A percentile compares a stretch with the other conserved stretches of the same genome.
Conservation (phyloP, 2,797 vertebrate species). For the Spheniscus humboldti region DNA sequence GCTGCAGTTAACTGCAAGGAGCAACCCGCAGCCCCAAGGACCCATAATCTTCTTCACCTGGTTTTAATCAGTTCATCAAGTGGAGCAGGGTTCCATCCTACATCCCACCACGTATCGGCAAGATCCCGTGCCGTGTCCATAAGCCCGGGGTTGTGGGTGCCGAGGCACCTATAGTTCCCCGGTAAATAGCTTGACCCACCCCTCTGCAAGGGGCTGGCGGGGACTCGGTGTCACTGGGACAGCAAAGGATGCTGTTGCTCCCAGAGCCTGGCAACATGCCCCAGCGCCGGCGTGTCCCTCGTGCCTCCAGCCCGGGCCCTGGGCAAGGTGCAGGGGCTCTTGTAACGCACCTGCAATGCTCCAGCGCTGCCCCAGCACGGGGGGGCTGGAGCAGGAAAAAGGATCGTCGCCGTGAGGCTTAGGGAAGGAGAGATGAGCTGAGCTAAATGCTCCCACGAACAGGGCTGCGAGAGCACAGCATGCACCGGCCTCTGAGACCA, state of each 20-base stretch:
- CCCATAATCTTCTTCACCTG: not conserved
- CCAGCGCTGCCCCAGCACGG: not conserved
- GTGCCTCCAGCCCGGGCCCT: not conserved
- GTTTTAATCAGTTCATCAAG: not conserved
- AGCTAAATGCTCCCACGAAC: not conserved
- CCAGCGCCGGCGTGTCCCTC: fast-evolving
- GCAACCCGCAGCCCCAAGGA: not conserved
- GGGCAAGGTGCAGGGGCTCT: not conserved
- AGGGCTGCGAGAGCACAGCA: not conserved
- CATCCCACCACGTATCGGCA: fast-evolving
- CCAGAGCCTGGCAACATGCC: fast-evolving
- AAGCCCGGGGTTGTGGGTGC: not conserved
- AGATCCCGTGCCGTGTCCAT: fast-evolving
- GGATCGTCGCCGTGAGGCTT: fast-evolving
- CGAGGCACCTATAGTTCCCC: not conserved
- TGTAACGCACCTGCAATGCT: fast-evolving
- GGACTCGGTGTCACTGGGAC: not conserved
- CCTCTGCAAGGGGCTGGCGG: not conserved
- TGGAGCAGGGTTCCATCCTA: not conserved
- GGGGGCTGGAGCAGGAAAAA: not conserved
- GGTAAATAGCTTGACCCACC: fast-evolving
- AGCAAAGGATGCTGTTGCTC: not conserved
- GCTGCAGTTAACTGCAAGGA: not conserved
- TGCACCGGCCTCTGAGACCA: not conserved
- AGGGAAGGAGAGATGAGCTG: not conserved